These are phyloP conservation scores for Apteryx mantelli DNA, from an alignment of 2,113 vertebrate species.

Conservation along the genomic window DNA sequence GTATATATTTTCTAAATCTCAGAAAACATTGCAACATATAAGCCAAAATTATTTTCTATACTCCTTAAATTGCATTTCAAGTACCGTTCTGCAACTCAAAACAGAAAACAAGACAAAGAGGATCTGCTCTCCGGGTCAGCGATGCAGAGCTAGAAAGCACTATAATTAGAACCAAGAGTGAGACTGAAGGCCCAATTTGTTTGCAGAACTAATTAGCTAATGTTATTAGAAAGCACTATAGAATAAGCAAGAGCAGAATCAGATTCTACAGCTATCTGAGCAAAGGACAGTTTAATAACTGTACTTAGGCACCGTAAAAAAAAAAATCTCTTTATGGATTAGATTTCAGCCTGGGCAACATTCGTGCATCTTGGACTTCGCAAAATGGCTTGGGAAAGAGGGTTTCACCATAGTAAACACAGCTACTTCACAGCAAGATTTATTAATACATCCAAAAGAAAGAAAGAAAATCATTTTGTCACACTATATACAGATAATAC, in stretches of 20 bases:
- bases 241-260: constrained; percentile 19
- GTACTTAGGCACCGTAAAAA: not conserved
- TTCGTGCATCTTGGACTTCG: not conserved
- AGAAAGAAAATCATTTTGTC: constrained; percentile 98
- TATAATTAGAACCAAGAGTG: constrained; percentile 13
- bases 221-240: constrained; percentile 44
- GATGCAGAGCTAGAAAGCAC: constrained; percentile 13
- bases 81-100: not conserved
- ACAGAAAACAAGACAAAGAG: not conserved
- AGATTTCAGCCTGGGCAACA: not conserved
- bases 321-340: not conserved
- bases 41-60: not conserved
- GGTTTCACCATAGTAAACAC: constrained; percentile 54
- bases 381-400: constrained; percentile 35
- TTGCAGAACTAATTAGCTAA: constrained; percentile 53
- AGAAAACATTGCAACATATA: not conserved
- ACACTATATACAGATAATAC: constrained; percentile 99
- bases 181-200: not conserved
- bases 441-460: constrained; percentile 99
- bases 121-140: not conserved
- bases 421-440: constrained; percentile 99
- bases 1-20: not conserved
- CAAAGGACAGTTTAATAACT: constrained; percentile 45
- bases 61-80: not conserved
- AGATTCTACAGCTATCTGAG: constrained; percentile 25